These are phyloP conservation scores for Cheilosia variabilis DNA, from an alignment of 2,888 invertebrate genomes.

Conservation along the genomic window DNA sequence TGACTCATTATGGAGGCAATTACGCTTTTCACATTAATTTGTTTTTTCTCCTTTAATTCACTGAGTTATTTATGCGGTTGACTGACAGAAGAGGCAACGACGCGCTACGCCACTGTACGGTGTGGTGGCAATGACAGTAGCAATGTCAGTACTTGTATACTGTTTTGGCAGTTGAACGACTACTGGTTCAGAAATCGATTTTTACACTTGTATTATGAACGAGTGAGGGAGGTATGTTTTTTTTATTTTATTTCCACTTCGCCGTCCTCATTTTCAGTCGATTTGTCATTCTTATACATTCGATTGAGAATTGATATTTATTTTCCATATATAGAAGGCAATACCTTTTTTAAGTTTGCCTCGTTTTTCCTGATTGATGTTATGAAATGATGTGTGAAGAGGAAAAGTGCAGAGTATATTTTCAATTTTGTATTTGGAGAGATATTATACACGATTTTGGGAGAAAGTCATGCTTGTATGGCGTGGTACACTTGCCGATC, in stretches of 20 bases:
- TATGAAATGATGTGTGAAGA: conserved; percentile 65
- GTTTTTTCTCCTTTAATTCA: conserved; percentile 62
- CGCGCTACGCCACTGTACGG: background rate
- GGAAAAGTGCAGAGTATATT: conserved; percentile 23
- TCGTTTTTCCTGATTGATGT: conserved; percentile 30
- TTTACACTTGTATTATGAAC: conserved; percentile 46
- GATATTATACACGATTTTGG: conserved; percentile 1
- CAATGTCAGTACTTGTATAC: conserved; percentile 64
- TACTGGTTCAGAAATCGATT: conserved; percentile 66
- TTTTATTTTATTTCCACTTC: conserved; percentile 7
- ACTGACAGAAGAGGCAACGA: conserved; percentile 42
- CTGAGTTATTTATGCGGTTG: conserved; percentile 67
- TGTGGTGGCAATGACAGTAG: conserved; percentile 62
- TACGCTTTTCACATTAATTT: conserved; percentile 60
- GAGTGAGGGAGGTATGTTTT: background rate
- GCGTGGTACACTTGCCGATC: conserved; percentile 42
- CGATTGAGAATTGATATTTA: conserved; percentile 67
- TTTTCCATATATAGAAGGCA: conserved; percentile 58
- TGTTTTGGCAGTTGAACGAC: conserved; percentile 67
- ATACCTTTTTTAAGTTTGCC: conserved; percentile 8
- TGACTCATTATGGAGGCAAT: conserved; percentile 70
- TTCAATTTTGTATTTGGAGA: conserved; percentile 47
- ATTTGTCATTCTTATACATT: conserved; percentile 62
- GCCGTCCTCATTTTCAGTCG: conserved; percentile 31
- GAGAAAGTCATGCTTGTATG: conserved; percentile 61